Evolutionary conservation across 2,888 invertebrate species (phyloP).

Genomic region (Athalia cordata): DNA sequence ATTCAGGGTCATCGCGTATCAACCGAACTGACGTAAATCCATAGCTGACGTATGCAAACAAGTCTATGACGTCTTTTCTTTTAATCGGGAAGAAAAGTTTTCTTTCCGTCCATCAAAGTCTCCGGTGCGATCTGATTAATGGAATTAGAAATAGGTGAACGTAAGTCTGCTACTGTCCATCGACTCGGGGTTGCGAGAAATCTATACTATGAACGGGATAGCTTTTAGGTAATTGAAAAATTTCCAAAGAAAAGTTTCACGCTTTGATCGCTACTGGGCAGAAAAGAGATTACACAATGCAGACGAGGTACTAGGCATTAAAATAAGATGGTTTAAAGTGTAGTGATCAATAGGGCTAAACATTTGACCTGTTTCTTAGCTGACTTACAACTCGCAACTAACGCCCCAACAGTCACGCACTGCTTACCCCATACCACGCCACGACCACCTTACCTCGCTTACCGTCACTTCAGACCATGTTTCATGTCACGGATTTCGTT

Average conservation of each 20-base stretch:
- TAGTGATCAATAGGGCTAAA: slow-evolving; percentile 44
- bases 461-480: slow-evolving; percentile 27
- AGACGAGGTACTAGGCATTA: not conserved
- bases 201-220: slow-evolving; percentile 26
- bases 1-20: not conserved
- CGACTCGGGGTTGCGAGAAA: not conserved
- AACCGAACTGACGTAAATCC: not conserved
- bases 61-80: too few species aligned
- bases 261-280: not conserved
- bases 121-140: not conserved
- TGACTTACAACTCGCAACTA: slow-evolving; percentile 53
- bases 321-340: slow-evolving; percentile 42
- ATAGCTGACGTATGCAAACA: not conserved
- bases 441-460: not conserved
- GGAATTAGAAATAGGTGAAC: not conserved
- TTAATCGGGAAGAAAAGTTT: not conserved
- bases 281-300: not conserved
- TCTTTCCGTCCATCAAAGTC: not conserved
- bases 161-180: not conserved
- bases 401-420: slow-evolving; percentile 59
- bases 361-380: slow-evolving; percentile 60
- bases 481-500: slow-evolving; percentile 28
- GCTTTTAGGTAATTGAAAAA: slow-evolving; percentile 50
- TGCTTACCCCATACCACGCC: slow-evolving; percentile 46
- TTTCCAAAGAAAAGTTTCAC: slow-evolving; percentile 14